Base-by-base conservation (phyloP, 2,113 vertebrate genomes). In the Oreocharis arfaki region DNA sequence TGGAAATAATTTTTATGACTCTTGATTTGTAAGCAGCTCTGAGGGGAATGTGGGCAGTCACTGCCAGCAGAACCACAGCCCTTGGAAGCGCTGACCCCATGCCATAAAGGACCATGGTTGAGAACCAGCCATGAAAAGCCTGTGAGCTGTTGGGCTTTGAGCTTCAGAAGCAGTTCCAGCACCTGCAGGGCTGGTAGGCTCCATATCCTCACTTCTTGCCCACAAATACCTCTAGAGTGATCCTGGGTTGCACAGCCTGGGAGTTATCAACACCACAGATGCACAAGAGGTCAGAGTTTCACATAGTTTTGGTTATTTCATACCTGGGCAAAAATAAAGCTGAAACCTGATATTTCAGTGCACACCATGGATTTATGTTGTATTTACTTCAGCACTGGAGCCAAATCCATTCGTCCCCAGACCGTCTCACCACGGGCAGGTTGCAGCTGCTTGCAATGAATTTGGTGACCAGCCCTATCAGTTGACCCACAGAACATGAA, bases 11-110 rank as follows among this genome's bases (percentile, higher is more conserved):
- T 35, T 70, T 55, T 4, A 3, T 20, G 47, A 19, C 1, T 7
- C 14, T 39, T 39, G 2, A 4, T 47, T 53, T 75, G 52, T 18
- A 9, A 23, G 41, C 32, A 68, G 35, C 41, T 82, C 18, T 0
- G 1, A 3, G 28, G 37, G 41, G 22, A 63, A 3, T 0, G 2
- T 8, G 35, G 15, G 16, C 50, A 74, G 10, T 27, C 4, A 3
- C 30, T 8, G 56, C 10, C 8, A 23, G 41, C 21, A 50, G 49
- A 84, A 39, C 8, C 15, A 2, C 73, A 44, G 15, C 10, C 27
- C n/a, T 79, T 1, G 1, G 35, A 0, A 0, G 56, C 3, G 59
- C 4, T 41, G 37, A 28, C 11, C 44, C 49, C 0, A 0, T 61
- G 47, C 47, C 74, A 20, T 3, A 16, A 46, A 4, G 55, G 39